phyloP scores from a whole-genome alignment of 2,113 vertebrate genomes.

The Thunnus maccoyii region DNA sequence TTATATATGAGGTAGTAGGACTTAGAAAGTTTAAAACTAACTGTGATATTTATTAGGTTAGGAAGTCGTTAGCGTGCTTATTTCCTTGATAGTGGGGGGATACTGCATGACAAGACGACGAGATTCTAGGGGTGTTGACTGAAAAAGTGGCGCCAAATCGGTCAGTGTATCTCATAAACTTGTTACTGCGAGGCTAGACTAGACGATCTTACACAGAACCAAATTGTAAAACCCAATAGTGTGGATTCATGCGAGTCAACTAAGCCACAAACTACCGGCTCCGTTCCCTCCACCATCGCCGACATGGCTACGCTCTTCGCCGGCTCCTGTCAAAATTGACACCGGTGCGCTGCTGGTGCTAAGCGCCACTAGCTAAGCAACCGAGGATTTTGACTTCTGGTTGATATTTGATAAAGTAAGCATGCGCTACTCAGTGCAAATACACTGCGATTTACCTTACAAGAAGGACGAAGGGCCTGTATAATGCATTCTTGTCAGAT shows the following conservation, averaged over 20 bases:
- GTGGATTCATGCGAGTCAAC: neutral
- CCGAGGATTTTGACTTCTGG: constrained; percentile 48
- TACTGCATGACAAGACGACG: constrained; percentile 55
- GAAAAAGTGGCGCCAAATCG: constrained; percentile 84
- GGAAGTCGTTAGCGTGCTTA: neutral
- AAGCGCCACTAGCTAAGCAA: constrained; percentile 68
- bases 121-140: constrained; percentile 77
- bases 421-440: neutral
- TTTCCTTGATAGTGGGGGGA: constrained; percentile 31
- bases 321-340: constrained; percentile 85
- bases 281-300: constrained; percentile 54
- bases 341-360: constrained; percentile 76
- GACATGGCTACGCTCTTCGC: constrained; percentile 55
- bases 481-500: neutral
- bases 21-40: neutral
- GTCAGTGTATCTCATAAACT: constrained; percentile 65
- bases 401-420: constrained; percentile 25
- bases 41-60: neutral
- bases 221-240: neutral
- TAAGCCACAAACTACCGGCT: constrained; percentile 31
- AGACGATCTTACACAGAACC: neutral
- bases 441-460: neutral
- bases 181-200: neutral
- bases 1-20: neutral
- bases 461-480: neutral